Conservation (phyloP, 2,888 invertebrate genomes). For the Clanis bilineata region DNA sequence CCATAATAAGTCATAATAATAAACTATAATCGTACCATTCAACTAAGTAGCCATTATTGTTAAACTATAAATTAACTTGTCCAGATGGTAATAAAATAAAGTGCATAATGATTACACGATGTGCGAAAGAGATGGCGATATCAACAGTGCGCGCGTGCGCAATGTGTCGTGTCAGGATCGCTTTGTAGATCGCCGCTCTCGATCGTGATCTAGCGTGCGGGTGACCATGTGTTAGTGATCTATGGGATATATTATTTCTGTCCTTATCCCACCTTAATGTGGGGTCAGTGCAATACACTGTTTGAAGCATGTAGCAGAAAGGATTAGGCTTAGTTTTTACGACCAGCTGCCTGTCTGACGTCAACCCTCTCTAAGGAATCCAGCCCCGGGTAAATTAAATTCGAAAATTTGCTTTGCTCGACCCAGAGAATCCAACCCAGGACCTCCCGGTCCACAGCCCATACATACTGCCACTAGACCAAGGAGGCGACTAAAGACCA, state of each 20-base stretch:
- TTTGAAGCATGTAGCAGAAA: too few relatives aligned
- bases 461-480: too few relatives aligned
- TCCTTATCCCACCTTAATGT: too few relatives aligned
- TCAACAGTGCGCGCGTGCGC: constrained; percentile 7
- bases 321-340: too few relatives aligned
- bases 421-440: too few relatives aligned
- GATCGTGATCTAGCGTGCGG: constrained; percentile 51
- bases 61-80: neutral
- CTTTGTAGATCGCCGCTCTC: constrained; percentile 63
- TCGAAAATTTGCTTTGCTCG: too few relatives aligned
- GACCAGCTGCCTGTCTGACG: too few relatives aligned
- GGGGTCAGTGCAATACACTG: too few relatives aligned
- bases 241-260: constrained; percentile 15
- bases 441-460: too few relatives aligned
- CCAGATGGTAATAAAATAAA: neutral
- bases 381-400: too few relatives aligned
- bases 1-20: neutral
- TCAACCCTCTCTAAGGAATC: too few relatives aligned
- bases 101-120: neutral
- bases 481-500: neutral
- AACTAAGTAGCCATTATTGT: neutral
- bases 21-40: neutral
- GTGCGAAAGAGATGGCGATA: neutral
- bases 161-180: constrained; percentile 38
- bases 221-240: constrained; percentile 27